Evolutionary conservation across 2,888 invertebrate species (phyloP), one percentile per base, ranked within the genome.

Genomic region (Aphelenchoides bicaudatus): DNA sequence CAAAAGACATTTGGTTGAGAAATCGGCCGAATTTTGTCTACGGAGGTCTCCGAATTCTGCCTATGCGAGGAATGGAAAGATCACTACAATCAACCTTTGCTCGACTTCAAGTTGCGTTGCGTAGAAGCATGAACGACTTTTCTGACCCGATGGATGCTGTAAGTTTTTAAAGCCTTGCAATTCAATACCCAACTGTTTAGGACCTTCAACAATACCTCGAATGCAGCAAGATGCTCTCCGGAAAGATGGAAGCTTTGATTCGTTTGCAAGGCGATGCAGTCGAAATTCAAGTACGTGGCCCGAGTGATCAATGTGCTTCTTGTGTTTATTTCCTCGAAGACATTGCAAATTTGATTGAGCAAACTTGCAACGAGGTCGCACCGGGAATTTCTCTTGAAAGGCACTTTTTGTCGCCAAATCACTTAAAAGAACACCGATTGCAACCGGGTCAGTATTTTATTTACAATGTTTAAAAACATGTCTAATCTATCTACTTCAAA

Each of bases 251-350:
- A 78, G 86, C 86, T 53, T 81, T 88, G 52, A 81, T 88, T 16
- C 86, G 80, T 49, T 58, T 69, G 56, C 50, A 38, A 31, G 63
- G 71, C 28, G 73, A 68, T 34, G 67, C 68, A 10, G 43, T 43
- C 13, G 52, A 65, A 34, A 48, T 63, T 21, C 54, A 66, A 59
- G 68, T 65, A 21, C 76, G 83, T 0, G 82, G 82, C 1, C 81
- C 81, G 6, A 60, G 70, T 8, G 79, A 80, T 6, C 63, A 64
- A 25, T 66, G 72, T 4, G 61, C 73, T 8, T 62, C 68, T 1
- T 75, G 73, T 74, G 88, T 87, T 77, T 86, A 86, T 70, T 86
- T 88, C 76, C 80, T 87, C 61, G 86, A 87, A 70, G 86, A 87
- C 71, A 59, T 77, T 34, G 70, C 74, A 50, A 72, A 71, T 50